These are phyloP conservation scores for Alauda arvensis DNA, from an alignment of 2,797 vertebrate species.

Conservation along the genomic window DNA sequence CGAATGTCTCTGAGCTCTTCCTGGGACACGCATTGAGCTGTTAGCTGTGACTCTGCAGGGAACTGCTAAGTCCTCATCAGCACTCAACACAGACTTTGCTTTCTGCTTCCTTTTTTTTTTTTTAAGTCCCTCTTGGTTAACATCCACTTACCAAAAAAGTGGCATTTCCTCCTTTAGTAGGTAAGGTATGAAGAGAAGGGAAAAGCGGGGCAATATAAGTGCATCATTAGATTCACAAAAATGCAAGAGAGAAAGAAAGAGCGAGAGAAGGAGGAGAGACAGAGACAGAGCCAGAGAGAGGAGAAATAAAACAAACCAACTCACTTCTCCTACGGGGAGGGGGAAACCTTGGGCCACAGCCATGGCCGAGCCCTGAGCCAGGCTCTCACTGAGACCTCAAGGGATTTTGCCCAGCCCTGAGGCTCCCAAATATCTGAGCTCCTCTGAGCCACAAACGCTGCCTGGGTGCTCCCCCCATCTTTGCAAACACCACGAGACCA, in stretches of 20 bases:
- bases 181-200: slow-evolving; percentile 99
- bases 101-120: slow-evolving; percentile 69
- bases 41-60: slow-evolving; percentile 90
- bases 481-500: background rate
- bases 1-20: slow-evolving; percentile 85
- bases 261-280: slow-evolving; percentile 62
- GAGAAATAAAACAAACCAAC: slow-evolving; percentile 89
- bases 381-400: background rate
- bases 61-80: slow-evolving; percentile 96
- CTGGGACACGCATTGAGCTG: slow-evolving; percentile 79
- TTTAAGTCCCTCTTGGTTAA: slow-evolving; percentile 99
- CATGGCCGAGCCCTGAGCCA: background rate
- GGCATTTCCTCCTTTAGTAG: slow-evolving; percentile 99
- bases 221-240: slow-evolving; percentile 99
- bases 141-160: slow-evolving; percentile 99
- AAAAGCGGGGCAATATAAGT: slow-evolving; percentile 99
- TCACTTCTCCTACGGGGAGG: slow-evolving; percentile 79
- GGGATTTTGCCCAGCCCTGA: background rate
- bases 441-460: background rate
- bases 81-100: slow-evolving; percentile 86
- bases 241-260: slow-evolving; percentile 94
- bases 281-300: slow-evolving; percentile 60
- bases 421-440: background rate
- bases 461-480: background rate
- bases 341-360: background rate